These are phyloP conservation scores for Rhinichthys klamathensis DNA, from an alignment of 2,113 vertebrate species.

Conservation along the genomic window DNA sequence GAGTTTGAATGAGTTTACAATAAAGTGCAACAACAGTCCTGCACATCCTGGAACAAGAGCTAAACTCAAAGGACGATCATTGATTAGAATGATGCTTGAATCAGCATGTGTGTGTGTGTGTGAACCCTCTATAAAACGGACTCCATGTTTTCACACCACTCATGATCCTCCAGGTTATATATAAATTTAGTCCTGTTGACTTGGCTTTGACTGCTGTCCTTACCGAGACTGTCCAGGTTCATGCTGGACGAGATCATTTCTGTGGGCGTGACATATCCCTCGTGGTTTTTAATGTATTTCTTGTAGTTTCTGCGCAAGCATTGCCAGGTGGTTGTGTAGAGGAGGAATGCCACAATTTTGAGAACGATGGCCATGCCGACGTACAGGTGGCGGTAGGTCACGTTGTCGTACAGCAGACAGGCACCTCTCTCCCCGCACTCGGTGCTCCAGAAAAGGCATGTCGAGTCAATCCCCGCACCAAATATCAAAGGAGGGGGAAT, in stretches of 20 bases:
- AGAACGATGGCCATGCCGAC: slow-evolving; percentile 94
- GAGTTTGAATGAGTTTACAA: slow-evolving; percentile 51
- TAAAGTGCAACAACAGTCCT: slow-evolving; percentile 45
- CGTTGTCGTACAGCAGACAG: slow-evolving; percentile 92
- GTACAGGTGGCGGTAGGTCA: slow-evolving; percentile 90
- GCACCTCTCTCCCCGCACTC: slow-evolving; percentile 90
- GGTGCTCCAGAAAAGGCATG: slow-evolving; percentile 96
- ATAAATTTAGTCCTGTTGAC: slow-evolving; percentile 96
- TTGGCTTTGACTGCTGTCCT: slow-evolving; percentile 79
- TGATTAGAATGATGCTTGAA: slow-evolving; percentile 46
- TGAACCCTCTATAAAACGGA: slow-evolving; percentile 90
- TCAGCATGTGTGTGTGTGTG: slow-evolving; percentile 46
- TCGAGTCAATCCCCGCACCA: slow-evolving; percentile 94
- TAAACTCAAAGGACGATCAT: slow-evolving; percentile 40
- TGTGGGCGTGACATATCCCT: slow-evolving; percentile 85
- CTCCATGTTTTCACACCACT: slow-evolving; percentile 98
- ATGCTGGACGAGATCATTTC: slow-evolving; percentile 94
- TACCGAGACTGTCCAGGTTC: slow-evolving; percentile 87
- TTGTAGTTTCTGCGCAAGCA: slow-evolving; percentile 95
- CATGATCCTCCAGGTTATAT: slow-evolving; percentile 96
- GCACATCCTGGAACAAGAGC: slow-evolving; percentile 51
- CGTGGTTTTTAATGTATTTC: slow-evolving; percentile 93
- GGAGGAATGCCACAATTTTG: slow-evolving; percentile 92
- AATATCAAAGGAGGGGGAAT: slow-evolving; percentile 98
- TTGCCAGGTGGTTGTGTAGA: slow-evolving; percentile 94